Conservation (phyloP, 2,113 vertebrate genomes). For the Apteryx owenii region DNA sequence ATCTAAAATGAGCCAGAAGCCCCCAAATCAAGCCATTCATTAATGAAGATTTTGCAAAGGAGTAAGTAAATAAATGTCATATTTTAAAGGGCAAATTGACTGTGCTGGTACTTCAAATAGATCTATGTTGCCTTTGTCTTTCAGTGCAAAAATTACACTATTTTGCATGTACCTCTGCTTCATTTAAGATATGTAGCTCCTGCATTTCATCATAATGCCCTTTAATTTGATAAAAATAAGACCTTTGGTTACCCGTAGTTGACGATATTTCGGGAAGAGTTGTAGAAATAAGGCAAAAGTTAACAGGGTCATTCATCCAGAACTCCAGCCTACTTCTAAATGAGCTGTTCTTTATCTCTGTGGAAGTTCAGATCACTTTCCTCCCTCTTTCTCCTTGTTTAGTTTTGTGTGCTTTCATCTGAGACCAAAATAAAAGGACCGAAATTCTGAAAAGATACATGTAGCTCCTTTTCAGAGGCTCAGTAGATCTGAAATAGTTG, state of each 20-base stretch:
- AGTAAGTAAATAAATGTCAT: background rate
- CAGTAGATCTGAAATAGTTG: background rate
- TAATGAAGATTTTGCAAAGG: background rate
- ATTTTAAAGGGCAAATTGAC: background rate
- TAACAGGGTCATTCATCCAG: background rate
- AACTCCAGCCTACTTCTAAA: conserved; percentile 31
- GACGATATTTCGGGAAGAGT: background rate
- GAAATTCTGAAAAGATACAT: conserved; percentile 22
- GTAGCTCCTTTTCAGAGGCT: background rate
- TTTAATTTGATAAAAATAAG: background rate
- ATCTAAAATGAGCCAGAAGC: background rate
- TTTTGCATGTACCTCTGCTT: background rate
- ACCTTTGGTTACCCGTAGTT: background rate
- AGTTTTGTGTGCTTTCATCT: conserved; percentile 29
- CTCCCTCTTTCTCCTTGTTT: background rate
- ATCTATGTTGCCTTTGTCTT: background rate
- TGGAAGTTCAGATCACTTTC: conserved; percentile 15
- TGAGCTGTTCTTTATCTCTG: conserved; percentile 28
- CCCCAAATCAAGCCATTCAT: background rate
- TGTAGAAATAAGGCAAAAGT: background rate
- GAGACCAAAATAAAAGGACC: conserved; percentile 44
- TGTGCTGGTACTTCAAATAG: background rate
- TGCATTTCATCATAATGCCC: background rate
- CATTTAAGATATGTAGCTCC: background rate
- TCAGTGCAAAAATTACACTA: background rate